Evolutionary conservation across 1,140 invertebrate species (phyloP).

Genomic region (Saccostrea cuccullata): DNA sequence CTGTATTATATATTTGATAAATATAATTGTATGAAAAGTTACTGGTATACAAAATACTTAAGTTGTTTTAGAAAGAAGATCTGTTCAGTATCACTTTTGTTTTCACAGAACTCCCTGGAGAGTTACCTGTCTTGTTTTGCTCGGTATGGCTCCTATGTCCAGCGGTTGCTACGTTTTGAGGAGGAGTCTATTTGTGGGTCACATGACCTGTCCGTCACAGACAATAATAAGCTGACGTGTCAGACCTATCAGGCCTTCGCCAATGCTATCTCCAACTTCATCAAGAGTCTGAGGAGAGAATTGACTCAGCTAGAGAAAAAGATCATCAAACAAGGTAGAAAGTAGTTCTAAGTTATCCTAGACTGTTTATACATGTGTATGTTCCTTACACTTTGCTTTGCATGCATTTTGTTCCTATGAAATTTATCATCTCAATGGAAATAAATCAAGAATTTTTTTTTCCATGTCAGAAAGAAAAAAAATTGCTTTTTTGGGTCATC

Average conservation of each 20-base stretch:
- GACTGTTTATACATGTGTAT: not conserved
- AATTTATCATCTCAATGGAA: too few relatives aligned
- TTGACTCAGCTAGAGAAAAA: slow-evolving; percentile 62
- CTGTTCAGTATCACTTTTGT: too few relatives aligned
- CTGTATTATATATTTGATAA: too few relatives aligned
- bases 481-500: too few relatives aligned
- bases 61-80: too few relatives aligned
- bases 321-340: slow-evolving; percentile 65
- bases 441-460: too few relatives aligned
- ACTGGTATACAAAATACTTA: too few relatives aligned
- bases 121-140: slow-evolving; percentile 57
- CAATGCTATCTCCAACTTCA: slow-evolving; percentile 58
- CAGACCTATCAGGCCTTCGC: slow-evolving; percentile 71
- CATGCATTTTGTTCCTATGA: too few relatives aligned
- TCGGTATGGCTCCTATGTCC: slow-evolving; percentile 57
- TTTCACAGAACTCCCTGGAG: slow-evolving; percentile 63
- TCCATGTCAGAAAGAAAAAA: too few relatives aligned
- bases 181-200: slow-evolving; percentile 52
- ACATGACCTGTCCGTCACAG: slow-evolving; percentile 17
- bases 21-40: too few relatives aligned
- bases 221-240: slow-evolving; percentile 36
- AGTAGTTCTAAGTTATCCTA: not conserved
- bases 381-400: not conserved
- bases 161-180: slow-evolving; percentile 62
- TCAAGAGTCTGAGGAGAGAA: slow-evolving; percentile 60